Evolutionary conservation across 2,113 vertebrate species (phyloP).

Genomic region (Amia ocellicauda): DNA sequence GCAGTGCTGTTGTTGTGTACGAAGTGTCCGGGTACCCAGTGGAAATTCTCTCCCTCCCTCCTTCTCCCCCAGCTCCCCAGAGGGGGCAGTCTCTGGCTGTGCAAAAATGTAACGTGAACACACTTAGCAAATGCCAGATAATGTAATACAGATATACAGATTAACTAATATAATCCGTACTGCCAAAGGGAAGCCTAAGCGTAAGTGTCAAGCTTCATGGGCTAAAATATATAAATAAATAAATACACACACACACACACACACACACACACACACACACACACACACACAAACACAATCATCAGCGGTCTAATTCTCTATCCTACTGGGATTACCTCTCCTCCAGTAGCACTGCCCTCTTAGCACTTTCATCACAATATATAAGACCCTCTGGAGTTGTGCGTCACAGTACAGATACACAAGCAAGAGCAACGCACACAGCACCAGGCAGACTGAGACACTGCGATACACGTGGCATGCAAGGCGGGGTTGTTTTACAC

Average conservation of each 20-base stretch:
- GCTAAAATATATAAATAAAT: conserved; percentile 58
- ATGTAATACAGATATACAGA: conserved; percentile 67
- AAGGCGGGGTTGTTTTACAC: no score
- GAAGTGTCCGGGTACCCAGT: no score
- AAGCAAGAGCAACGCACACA: no score
- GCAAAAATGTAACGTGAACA: conserved; percentile 53
- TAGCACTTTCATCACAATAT: conserved; percentile 32
- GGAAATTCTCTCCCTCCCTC: no score
- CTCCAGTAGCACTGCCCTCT: conserved; percentile 25
- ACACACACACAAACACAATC: no score
- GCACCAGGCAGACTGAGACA: no score
- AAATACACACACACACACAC: conserved; percentile 43
- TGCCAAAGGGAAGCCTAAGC: conserved; percentile 55
- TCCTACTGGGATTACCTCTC: no score
- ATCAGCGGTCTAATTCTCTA: no score
- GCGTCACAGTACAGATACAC: no score
- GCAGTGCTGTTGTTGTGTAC: no score
- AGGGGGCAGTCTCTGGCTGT: conserved; percentile 55
- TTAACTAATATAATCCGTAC: conserved; percentile 64
- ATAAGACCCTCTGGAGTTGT: conserved; percentile 15
- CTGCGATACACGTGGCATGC: no score
- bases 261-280: no score
- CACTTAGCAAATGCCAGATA: conserved; percentile 57
- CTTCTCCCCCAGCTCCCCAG: conserved; percentile 43
- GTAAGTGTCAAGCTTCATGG: conserved; percentile 58